Base-by-base conservation (phyloP, 2,797 vertebrate genomes). In the Ctenosaura bakeri region DNA sequence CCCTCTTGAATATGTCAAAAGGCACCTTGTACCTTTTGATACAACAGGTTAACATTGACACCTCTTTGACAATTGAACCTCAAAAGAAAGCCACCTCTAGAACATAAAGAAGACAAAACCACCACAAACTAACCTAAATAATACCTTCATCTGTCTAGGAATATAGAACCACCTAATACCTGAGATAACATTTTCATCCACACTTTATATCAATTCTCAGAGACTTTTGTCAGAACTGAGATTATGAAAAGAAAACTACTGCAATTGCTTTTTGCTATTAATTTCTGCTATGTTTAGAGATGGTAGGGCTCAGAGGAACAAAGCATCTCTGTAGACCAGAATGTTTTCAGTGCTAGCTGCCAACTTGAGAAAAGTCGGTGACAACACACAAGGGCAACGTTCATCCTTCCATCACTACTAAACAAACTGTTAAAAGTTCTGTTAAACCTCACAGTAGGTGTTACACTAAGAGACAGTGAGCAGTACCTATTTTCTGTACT, bases 391-490 rank as follows among this genome's bases (percentile, higher is more conserved):
- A n/a, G 76, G 54, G 38, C 32, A n/a, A 74, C 81, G 14, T 85
- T 66, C 86, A 83, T n/a, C 82, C 32, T 81, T 91, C 91, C 82
- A 85, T 73, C 66, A 62, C 42, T 9, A 46, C 79, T 92, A 90
- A 94, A 89, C n/a, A 84, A 87, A 78, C 86, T 84, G 94, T 81
- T 92, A 81, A 59, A 91, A 88, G 81, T 90, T 90, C 91, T 69
- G 64, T 79, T 86, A 92, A 77, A 90, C 69, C 52, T 92, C 83
- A 82, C 83, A 90, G 90, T 69, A 90, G 80, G 66, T 10, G 66
- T 87, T 83, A 87, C 22, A 52, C 87, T 66, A 88, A 89, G 26
- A 90, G 38, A 6, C 29, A 56, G 5, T 66, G 87, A 89, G 82
- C 89, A 84, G 74, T 82, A 88, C 32, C 12, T 29, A 2, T 89